Evolutionary conservation across 2,113 vertebrate species (phyloP).

Genomic region (Anthoscopus minutus): DNA sequence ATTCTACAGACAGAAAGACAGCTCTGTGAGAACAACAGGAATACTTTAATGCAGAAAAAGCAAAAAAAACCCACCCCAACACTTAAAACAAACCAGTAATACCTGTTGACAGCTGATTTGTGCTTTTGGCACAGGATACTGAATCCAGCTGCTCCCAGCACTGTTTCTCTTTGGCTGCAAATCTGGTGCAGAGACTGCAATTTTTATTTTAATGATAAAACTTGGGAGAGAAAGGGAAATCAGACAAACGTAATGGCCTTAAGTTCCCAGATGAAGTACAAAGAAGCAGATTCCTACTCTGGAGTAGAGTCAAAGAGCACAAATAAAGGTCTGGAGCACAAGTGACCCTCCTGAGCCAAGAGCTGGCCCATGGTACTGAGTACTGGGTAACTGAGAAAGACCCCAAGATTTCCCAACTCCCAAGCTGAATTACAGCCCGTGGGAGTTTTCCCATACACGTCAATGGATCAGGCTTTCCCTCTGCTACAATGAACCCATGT

Average conservation of each 20-base stretch:
- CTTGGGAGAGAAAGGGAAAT: not conserved
- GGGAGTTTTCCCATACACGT: not conserved
- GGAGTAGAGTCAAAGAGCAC: not conserved
- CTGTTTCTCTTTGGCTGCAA: not conserved
- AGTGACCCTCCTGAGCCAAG: not conserved
- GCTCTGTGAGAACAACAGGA: not conserved
- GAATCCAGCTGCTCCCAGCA: not conserved
- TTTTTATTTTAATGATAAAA: not conserved
- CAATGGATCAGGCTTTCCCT: not conserved
- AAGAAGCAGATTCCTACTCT: not conserved
- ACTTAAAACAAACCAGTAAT: not conserved
- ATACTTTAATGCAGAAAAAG: not conserved
- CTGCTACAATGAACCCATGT: not conserved
- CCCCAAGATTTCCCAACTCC: not conserved
- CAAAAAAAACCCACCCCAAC: not conserved
- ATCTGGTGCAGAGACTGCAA: not conserved
- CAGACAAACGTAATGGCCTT: not conserved
- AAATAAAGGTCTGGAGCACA: not conserved
- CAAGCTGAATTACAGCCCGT: not conserved
- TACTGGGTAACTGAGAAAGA: not conserved
- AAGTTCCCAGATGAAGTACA: not conserved
- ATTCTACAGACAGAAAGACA: not conserved
- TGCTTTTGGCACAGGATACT: not conserved
- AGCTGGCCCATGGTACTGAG: not conserved
- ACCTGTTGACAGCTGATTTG: not conserved